Conservation (phyloP, 1,140 invertebrate species). For the Gonatopus flavifemur region DNA sequence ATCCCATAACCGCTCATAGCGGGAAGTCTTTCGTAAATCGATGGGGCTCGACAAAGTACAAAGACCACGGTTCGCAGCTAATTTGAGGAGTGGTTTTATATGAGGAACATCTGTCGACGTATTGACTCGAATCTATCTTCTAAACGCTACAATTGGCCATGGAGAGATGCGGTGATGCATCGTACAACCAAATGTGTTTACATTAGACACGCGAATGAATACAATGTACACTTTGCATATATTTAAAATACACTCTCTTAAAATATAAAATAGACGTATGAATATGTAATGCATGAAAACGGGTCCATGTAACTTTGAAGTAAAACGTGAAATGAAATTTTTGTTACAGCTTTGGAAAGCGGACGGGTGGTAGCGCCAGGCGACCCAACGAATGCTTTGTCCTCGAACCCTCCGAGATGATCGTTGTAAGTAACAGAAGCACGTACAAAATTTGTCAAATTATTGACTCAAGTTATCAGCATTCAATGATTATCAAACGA, state of each 20-base stretch:
- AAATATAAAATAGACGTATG: no score
- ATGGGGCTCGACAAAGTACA: not conserved
- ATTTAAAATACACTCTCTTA: no score
- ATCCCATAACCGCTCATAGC: not conserved
- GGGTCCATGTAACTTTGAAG: no score
- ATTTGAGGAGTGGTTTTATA: conserved; percentile 24
- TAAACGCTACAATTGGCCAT: no score
- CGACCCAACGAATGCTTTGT: conserved; percentile 84
- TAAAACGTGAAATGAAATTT: not conserved
- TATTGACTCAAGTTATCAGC: no score
- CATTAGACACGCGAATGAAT: no score
- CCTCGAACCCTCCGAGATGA: conserved; percentile 85
- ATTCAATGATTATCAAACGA: no score
- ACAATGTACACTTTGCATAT: no score
- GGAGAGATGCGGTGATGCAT: not conserved
- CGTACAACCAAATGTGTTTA: no score
- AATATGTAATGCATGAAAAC: no score
- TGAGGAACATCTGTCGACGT: conserved; percentile 42
- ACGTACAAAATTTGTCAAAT: no score
- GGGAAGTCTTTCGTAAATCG: conserved; percentile 9
- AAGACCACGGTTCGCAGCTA: conserved; percentile 9
- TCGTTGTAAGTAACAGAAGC: conserved; percentile 81
- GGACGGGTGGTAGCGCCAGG: conserved; percentile 70
- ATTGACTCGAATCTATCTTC: conserved; percentile 31
- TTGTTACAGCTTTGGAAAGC: conserved; percentile 80